Evolutionary conservation across 2,113 vertebrate genomes (phyloP), one percentile per base, ranked within the genome.

Genomic region (Solea senegalensis): DNA sequence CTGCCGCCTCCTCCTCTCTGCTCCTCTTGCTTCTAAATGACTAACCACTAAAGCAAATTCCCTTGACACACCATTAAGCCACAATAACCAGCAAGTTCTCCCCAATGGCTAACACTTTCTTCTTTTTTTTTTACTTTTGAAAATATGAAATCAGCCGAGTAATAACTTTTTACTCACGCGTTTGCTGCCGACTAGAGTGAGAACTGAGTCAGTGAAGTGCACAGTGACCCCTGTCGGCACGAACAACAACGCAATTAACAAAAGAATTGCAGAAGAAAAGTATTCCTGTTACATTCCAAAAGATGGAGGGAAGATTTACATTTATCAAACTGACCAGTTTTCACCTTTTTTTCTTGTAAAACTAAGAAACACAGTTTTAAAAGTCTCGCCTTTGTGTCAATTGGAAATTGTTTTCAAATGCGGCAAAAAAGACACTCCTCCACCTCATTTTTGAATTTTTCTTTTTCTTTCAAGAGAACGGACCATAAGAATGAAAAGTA

Each of bases 11-110:
- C 46, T 55, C 74, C 45, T 61, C 57, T 69, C 65, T 82, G 55
- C 51, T 78, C 44, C 68, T 81, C 58, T 57, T 78, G 82, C 77
- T 84, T 69, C 46, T 80, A 21, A 76, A 62, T 56, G 61, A 80
- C 78, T 89, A 78, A 82, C 50, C 66, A 80, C 78, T 69, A 52
- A 72, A 66, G 75, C 80, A 67, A 66, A 67, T n/a, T 15, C 51
- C 48, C 57, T 0, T 28, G 7, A 39, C 74, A 70, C 13, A 70
- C 13, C 39, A 4, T 62, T 74, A 62, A 82, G 21, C 74, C 11
- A 63, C 39, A 48, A 58, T 86, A 85, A 87, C 65, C 60, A 53
- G 62, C 80, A 74, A 51, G 41, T 65, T 72, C 14, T 52, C 51
- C 69, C 48, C 67, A 59, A 4, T 28, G 61, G 51, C 76, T 54